Percentiles rank a stretch among this genome's conserved stretches.
phyloP scores from a whole-genome alignment of 2,888 invertebrate genomes.

The Oscheius sp. region DNA sequence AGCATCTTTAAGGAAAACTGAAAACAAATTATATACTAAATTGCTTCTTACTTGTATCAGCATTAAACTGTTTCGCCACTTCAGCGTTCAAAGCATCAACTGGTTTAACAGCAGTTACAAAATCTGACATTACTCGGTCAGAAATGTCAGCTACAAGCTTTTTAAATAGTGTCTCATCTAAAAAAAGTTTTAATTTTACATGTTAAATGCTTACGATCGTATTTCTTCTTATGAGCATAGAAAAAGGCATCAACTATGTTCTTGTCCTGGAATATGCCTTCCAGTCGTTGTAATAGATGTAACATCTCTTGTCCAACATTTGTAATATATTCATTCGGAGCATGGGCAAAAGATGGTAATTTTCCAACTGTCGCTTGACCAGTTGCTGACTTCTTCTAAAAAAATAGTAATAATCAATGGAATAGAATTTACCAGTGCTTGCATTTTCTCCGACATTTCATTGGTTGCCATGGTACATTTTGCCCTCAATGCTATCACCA shows the following conservation, averaged over 20 bases:
- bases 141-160: constrained; percentile 35
- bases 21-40: neutral
- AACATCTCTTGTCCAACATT: constrained; percentile 40
- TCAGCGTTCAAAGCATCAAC: neutral
- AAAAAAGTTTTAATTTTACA: too few species aligned
- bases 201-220: constrained; percentile 36
- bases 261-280: constrained; percentile 37
- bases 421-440: constrained; percentile 15
- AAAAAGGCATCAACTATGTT: constrained; percentile 34
- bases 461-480: constrained; percentile 7
- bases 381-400: constrained; percentile 1
- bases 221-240: constrained; percentile 34
- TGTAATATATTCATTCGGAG: constrained; percentile 38
- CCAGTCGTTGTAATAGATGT: constrained; percentile 37
- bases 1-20: constrained; percentile 41
- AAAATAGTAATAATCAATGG: too few species aligned
- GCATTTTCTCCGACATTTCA: constrained; percentile 16
- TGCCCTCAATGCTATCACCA: neutral
- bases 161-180: constrained; percentile 39
- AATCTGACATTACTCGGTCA: constrained; percentile 22
- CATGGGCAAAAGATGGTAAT: constrained; percentile 26
- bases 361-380: neutral
- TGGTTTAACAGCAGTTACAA: constrained; percentile 14
- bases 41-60: neutral
- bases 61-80: constrained; percentile 9